Conservation (phyloP, 2,888 invertebrate species). For the Athripsodes cinereus region DNA sequence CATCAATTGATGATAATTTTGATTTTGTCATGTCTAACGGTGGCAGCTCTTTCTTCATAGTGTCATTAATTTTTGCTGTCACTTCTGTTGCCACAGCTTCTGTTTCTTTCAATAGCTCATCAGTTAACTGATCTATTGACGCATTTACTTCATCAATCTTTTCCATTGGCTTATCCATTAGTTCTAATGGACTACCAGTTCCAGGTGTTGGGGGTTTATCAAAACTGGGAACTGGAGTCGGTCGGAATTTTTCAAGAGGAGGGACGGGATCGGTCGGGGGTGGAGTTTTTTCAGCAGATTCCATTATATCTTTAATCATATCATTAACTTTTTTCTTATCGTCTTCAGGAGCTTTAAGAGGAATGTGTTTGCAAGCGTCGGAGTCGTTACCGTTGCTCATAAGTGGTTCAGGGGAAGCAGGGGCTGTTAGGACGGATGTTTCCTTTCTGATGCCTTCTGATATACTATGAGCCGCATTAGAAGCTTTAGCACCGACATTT, state of each 20-base stretch:
- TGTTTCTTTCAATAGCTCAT: slow-evolving; percentile 24
- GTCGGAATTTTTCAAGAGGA: slow-evolving; percentile 22
- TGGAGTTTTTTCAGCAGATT: slow-evolving; percentile 1
- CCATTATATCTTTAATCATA: slow-evolving; percentile 18
- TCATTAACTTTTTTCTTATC: slow-evolving; percentile 8
- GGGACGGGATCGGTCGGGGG: slow-evolving; percentile 6
- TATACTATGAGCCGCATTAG: slow-evolving; percentile 9
- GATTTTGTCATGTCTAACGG: slow-evolving; percentile 10
- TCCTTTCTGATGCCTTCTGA: slow-evolving; percentile 11
- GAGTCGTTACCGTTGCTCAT: slow-evolving; percentile 10
- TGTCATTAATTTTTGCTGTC: slow-evolving; percentile 1
- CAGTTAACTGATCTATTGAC: slow-evolving; percentile 21
- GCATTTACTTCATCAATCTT: slow-evolving; percentile 23
- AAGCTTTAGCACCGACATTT: slow-evolving; percentile 9
- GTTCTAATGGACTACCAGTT: slow-evolving; percentile 13
- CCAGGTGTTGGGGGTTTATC: slow-evolving; percentile 25
- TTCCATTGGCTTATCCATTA: slow-evolving; percentile 23
- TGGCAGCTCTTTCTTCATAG: slow-evolving; percentile 10
- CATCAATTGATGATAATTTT: slow-evolving; percentile 1
- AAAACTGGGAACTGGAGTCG: slow-evolving; percentile 26
- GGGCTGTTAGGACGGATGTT: slow-evolving; percentile 7
- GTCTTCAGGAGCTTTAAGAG: slow-evolving; percentile 14
- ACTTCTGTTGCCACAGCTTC: slow-evolving; percentile 18
- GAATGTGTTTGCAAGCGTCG: slow-evolving; percentile 13
- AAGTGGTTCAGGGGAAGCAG: slow-evolving; percentile 1